Evolutionary conservation across 2,797 vertebrate genomes (phyloP), one percentile per base, ranked within the genome.

Genomic region (Miichthys miiuy): DNA sequence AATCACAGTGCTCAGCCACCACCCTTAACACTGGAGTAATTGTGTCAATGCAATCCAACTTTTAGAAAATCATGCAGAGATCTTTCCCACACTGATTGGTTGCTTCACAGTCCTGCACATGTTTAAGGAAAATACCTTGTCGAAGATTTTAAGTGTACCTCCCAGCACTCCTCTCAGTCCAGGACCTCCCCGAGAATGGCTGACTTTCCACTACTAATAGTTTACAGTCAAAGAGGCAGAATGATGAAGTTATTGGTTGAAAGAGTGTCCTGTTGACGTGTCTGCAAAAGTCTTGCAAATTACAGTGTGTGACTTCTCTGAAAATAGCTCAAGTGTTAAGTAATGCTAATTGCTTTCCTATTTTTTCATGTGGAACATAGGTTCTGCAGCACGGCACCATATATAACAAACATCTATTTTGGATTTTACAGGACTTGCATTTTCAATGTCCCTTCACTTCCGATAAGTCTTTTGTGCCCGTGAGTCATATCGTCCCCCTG

Each of bases 401-500:
- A 44, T 44, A 44, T 13, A 72, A 66, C 38, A 13, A 85, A 71
- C 4, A 21, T 30, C 11, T 54, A 41, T 64, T 86, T 72, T 34
- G 2, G 34, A 51, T 47, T 80, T 47, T 54, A n/a, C 8, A 34
- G 21, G 12, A 71, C 21, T 47, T 61, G 3, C 13, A 68, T 61
- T 64, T 58, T 68, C 61, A 23, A 67, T 25, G 17, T 73, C 42
- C 27, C n/a, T 16, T 85, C 80, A 72, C 66, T 75, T 64, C 27
- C 64, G 54, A 61, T 23, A 51, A 50, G 58, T 79, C 48, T 58
- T 51, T 56, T 72, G 50, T 68, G 57, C 68, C 76, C 23, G 23
- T 52, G 80, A 88, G 79, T 84, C 72, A 67, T 54, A 47, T 69
- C 17, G 6, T 68, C 78, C 21, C 21, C 82, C 72, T 58, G 74